Evolutionary conservation across 2,113 vertebrate species (phyloP).

Genomic region (Callipepla squamata): DNA sequence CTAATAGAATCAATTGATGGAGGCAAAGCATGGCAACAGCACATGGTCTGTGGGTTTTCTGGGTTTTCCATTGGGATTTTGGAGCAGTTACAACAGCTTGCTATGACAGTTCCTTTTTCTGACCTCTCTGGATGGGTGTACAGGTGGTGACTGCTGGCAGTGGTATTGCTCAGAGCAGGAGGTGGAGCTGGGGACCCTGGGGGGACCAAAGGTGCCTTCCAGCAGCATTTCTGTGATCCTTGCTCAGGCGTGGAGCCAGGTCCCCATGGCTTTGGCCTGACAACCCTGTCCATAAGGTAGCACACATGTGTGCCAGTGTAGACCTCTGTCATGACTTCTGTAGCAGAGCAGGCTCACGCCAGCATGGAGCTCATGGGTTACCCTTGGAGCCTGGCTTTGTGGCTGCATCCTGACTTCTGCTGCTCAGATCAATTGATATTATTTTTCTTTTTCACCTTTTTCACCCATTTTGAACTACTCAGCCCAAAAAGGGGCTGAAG

Average conservation of each 20-base stretch:
- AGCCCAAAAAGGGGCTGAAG: fast-evolving
- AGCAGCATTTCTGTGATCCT: background rate
- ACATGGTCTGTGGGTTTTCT: conserved; percentile 21
- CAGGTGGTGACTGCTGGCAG: background rate
- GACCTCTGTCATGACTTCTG: background rate
- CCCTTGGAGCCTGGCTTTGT: background rate
- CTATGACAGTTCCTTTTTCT: background rate
- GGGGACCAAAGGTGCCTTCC: background rate
- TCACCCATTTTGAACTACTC: background rate
- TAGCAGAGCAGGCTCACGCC: background rate
- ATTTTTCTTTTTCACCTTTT: background rate
- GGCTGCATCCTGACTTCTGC: background rate
- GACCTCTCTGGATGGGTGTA: background rate
- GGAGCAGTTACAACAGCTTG: background rate
- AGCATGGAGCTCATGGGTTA: background rate
- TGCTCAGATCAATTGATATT: background rate
- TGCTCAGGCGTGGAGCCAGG: background rate
- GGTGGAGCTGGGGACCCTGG: background rate
- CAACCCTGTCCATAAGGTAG: background rate
- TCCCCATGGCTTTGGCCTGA: background rate
- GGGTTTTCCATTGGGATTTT: background rate
- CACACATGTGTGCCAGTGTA: background rate
- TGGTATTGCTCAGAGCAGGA: background rate
- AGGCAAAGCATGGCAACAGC: conserved; percentile 38
- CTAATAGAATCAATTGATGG: conserved; percentile 16